These are phyloP conservation scores for Belonocnema kinseyi DNA, from an alignment of 1,140 invertebrate genomes.

Conservation along the genomic window DNA sequence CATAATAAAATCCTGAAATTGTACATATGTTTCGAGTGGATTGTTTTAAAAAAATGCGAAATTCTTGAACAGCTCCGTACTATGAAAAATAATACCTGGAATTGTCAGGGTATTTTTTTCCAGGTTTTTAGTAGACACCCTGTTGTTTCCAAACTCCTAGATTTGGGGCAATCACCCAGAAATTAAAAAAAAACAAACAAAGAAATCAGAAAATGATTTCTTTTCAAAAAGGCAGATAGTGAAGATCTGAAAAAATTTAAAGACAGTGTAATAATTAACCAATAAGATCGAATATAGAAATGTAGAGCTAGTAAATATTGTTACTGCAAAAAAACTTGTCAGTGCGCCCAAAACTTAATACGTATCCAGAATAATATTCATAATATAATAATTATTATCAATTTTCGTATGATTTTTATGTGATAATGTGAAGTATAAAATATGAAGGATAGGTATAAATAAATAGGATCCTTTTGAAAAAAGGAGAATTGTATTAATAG, in stretches of 20 bases:
- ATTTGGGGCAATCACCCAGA: neutral
- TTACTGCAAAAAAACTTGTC: constrained; percentile 33
- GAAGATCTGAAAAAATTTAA: constrained; percentile 15
- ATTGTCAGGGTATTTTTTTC: no score
- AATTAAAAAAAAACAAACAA: neutral
- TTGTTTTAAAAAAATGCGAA: no score
- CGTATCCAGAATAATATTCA: neutral
- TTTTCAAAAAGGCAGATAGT: neutral
- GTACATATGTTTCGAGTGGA: no score
- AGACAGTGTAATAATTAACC: constrained; percentile 1
- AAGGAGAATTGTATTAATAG: constrained; percentile 10
- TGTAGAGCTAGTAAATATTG: constrained; percentile 32
- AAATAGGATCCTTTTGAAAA: constrained; percentile 14
- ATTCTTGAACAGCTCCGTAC: no score
- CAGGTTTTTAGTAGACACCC: no score
- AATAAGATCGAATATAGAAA: constrained; percentile 6
- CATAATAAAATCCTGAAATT: no score
- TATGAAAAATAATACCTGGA: no score
- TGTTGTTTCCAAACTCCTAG: no score
- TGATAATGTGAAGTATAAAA: constrained; percentile 16
- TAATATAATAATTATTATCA: neutral
- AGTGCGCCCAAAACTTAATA: constrained; percentile 3
- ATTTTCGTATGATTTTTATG: constrained; percentile 29
- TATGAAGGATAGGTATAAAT: neutral
- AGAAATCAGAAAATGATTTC: neutral